A percentile compares a stretch with the other conserved stretches of the same genome.
Conservation (phyloP, 1,140 invertebrate species). For the Brachionus sp. region DNA sequence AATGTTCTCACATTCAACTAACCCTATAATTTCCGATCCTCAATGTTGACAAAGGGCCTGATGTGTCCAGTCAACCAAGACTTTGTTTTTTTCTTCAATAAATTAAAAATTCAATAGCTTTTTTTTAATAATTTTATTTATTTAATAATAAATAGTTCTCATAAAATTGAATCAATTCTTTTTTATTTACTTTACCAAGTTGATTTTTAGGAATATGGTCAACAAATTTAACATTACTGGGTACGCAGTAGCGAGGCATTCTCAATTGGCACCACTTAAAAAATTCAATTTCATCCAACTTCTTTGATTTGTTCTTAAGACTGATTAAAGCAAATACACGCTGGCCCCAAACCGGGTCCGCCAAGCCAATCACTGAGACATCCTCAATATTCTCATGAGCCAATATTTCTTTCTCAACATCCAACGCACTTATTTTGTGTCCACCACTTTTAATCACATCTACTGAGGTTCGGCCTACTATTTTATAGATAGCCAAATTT, state of each 20-base stretch:
- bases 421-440: slow-evolving; percentile 73
- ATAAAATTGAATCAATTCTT: slow-evolving; percentile 41
- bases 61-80: too few species aligned
- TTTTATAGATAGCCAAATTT: slow-evolving; percentile 23
- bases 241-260: slow-evolving; percentile 28
- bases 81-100: too few species aligned
- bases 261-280: neutral
- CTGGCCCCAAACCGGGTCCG: slow-evolving; percentile 26
- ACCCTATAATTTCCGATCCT: too few species aligned
- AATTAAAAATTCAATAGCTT: too few species aligned
- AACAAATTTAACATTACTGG: neutral
- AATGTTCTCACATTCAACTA: too few species aligned
- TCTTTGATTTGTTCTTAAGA: neutral
- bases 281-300: neutral
- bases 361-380: slow-evolving; percentile 6
- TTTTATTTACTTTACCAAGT: slow-evolving; percentile 45
- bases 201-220: slow-evolving; percentile 30
- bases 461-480: slow-evolving; percentile 70
- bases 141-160: too few species aligned
- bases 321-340: slow-evolving; percentile 27
- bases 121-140: too few species aligned
- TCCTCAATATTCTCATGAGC: neutral
- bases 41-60: too few species aligned
- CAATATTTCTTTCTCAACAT: slow-evolving; percentile 66
- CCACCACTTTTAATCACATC: slow-evolving; percentile 87